Evolutionary conservation across 2,888 invertebrate genomes (phyloP).

Genomic region (Bruchidius siliquastri): DNA sequence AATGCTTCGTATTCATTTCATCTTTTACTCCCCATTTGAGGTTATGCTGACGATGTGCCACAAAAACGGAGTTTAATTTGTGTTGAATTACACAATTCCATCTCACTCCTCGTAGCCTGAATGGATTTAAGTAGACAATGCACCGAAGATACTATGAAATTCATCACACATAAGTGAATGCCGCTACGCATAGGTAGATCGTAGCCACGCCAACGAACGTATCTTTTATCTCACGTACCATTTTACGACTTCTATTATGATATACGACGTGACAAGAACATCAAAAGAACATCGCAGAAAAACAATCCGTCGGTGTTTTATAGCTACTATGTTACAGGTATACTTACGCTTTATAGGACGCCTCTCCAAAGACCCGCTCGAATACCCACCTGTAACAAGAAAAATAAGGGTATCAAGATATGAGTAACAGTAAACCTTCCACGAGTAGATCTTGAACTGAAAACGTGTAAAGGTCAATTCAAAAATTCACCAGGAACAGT

Average conservation of each 20-base stretch:
- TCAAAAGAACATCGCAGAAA: not conserved
- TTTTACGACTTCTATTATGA: not conserved
- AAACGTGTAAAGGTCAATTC: too few species aligned
- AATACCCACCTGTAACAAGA: not conserved
- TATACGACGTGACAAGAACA: not conserved
- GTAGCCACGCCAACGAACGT: not conserved
- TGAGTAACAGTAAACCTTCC: not conserved
- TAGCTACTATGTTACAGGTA: not conserved
- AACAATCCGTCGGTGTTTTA: not conserved
- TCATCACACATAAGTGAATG: not conserved
- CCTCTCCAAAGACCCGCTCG: not conserved
- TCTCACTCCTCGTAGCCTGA: not conserved
- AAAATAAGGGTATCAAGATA: not conserved
- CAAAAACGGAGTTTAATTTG: too few species aligned
- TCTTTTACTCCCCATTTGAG: too few species aligned
- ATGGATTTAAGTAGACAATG: not conserved
- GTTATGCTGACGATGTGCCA: too few species aligned
- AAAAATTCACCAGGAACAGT: too few species aligned
- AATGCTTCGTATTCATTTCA: too few species aligned
- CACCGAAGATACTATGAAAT: not conserved
- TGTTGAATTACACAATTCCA: too few species aligned
- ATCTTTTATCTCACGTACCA: not conserved
- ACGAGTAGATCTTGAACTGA: not conserved
- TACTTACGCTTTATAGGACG: not conserved
- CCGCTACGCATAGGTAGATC: not conserved